Evolutionary conservation across 2,797 vertebrate genomes (phyloP).

Genomic region (Phyllotis vaccarum): DNA sequence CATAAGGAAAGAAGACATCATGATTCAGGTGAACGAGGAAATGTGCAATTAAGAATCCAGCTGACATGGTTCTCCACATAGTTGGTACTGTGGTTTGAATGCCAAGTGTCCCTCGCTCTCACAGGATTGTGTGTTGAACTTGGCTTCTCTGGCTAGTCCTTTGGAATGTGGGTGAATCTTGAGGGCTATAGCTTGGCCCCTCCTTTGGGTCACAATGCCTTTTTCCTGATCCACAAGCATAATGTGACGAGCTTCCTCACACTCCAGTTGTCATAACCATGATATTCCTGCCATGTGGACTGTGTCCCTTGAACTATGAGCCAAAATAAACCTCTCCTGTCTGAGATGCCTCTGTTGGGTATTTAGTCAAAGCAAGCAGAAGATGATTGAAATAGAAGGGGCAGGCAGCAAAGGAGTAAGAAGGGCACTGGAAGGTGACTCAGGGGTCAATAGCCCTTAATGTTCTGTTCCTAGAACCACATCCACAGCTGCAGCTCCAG

Average conservation of each 20-base stretch:
- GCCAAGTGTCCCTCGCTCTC: background rate
- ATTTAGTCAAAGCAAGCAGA: background rate
- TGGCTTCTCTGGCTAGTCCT: background rate
- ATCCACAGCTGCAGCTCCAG: background rate
- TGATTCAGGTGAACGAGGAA: background rate
- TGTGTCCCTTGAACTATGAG: background rate
- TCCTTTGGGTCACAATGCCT: background rate
- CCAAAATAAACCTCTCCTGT: background rate
- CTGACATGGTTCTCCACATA: background rate
- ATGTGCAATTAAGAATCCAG: background rate
- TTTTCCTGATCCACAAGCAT: background rate
- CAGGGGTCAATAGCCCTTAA: background rate
- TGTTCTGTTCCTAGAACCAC: background rate
- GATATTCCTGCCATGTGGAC: background rate
- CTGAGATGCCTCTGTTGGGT: background rate
- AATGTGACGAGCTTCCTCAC: background rate
- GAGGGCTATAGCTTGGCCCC: background rate
- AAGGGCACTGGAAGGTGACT: background rate
- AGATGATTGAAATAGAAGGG: background rate
- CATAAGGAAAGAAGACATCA: background rate
- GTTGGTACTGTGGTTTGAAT: background rate
- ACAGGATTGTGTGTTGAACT: background rate
- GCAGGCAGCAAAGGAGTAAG: background rate
- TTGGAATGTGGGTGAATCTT: background rate
- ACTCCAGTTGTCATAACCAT: background rate